Percentiles rank a stretch among this genome's conserved stretches.
phyloP scores from a whole-genome alignment of 1,140 invertebrate genomes.

The Lerema accius region DNA sequence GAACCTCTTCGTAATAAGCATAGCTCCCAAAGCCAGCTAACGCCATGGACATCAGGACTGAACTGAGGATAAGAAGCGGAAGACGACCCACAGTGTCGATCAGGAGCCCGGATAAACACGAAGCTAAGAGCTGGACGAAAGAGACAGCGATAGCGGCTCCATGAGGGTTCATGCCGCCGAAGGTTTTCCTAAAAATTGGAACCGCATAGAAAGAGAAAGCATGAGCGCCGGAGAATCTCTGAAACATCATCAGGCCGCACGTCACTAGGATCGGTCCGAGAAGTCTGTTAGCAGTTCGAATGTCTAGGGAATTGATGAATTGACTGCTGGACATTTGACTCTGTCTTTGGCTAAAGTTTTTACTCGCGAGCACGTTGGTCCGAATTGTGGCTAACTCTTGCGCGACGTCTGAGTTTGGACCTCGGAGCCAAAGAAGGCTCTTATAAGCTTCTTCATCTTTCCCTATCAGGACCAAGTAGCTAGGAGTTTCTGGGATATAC shows the following conservation, averaged over 20 bases:
- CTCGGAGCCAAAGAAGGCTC: conserved; percentile 90
- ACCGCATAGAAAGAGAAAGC: conserved; percentile 94
- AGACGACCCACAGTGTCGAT: conserved; percentile 93
- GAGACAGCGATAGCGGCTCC: conserved; percentile 92
- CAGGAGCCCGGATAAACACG: conserved; percentile 90
- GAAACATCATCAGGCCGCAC: conserved; percentile 94
- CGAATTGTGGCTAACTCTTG: conserved; percentile 88
- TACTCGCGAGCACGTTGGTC: conserved; percentile 85
- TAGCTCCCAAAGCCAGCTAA: conserved; percentile 92
- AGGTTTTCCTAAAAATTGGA: conserved; percentile 90
- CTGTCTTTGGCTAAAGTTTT: conserved; percentile 78
- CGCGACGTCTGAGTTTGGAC: conserved; percentile 88
- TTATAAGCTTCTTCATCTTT: conserved; percentile 88
- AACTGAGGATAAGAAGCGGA: conserved; percentile 90
- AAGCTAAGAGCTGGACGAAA: conserved; percentile 91
- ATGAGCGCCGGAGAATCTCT: conserved; percentile 92
- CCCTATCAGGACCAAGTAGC: conserved; percentile 85
- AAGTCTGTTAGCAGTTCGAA: conserved; percentile 74
- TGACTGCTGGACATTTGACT: conserved; percentile 75
- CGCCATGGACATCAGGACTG: conserved; percentile 92
- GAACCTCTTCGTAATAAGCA: conserved; percentile 88
- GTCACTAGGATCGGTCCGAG: conserved; percentile 89
- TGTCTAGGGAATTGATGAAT: conserved; percentile 67
- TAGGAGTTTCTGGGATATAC: conserved; percentile 88
- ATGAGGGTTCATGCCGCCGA: conserved; percentile 93